Evolutionary conservation across 2,113 vertebrate species (phyloP).

Genomic region (Alligator sinensis): DNA sequence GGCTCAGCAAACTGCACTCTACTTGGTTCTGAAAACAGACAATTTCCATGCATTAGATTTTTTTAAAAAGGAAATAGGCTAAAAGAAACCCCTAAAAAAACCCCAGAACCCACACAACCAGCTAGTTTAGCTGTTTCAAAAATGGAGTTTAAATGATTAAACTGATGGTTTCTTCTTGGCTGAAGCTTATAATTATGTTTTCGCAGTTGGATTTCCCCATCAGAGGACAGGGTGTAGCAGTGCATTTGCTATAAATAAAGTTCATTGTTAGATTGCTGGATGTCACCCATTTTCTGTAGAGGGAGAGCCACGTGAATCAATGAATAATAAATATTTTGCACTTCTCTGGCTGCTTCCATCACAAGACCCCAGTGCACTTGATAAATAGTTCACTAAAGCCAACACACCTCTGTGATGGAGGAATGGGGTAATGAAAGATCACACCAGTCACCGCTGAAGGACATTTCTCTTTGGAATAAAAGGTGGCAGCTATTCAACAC

Average conservation of each 20-base stretch:
- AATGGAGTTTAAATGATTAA: not conserved
- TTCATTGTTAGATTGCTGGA: not conserved
- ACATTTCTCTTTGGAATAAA: constrained; percentile 54
- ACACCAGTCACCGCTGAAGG: constrained; percentile 63
- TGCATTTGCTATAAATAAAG: not conserved
- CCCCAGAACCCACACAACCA: not conserved
- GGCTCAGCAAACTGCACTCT: not conserved
- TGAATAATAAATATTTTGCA: not conserved
- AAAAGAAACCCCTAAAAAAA: not conserved
- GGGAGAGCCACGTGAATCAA: not conserved
- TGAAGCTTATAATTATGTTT: not conserved
- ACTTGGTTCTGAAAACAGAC: not conserved
- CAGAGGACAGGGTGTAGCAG: not conserved
- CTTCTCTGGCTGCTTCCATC: constrained; percentile 23
- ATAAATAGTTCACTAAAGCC: constrained; percentile 57
- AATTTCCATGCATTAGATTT: not conserved
- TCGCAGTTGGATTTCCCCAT: not conserved
- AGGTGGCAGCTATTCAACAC: constrained; percentile 54
- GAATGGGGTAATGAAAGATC: constrained; percentile 54
- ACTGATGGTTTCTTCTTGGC: not conserved
- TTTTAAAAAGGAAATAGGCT: not conserved
- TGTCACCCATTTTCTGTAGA: not conserved
- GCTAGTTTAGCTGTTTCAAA: not conserved
- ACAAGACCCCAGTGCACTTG: constrained; percentile 53
- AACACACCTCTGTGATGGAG: constrained; percentile 52